phyloP scores from a whole-genome alignment of 2,888 invertebrate species.

The Capitulum mitella region DNA sequence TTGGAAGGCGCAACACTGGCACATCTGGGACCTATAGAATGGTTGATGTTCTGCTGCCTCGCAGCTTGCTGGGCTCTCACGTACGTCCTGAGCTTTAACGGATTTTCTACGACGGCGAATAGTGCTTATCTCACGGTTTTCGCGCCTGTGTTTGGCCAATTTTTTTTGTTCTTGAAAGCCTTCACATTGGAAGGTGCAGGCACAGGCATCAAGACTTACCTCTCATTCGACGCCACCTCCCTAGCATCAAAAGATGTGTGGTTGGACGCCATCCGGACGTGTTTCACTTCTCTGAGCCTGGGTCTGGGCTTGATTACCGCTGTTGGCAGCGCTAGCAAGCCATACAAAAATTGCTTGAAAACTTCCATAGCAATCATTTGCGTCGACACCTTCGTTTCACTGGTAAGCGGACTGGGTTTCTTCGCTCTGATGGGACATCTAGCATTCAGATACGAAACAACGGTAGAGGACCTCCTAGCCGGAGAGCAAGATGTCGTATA shows the following conservation, averaged over 20 bases:
- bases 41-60: not conserved
- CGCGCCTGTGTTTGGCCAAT: not conserved
- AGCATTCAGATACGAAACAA: not conserved
- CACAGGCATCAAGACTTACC: not conserved
- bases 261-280: not conserved
- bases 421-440: not conserved
- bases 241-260: not conserved
- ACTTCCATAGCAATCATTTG: not conserved
- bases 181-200: not conserved
- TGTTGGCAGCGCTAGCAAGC: not conserved
- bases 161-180: not conserved
- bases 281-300: not conserved
- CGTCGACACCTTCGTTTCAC: not conserved
- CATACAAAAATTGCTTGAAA: conserved; percentile 1
- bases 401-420: not conserved
- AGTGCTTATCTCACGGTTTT: not conserved
- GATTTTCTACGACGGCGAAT: not conserved
- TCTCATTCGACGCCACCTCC: not conserved
- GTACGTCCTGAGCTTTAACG: not conserved
- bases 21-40: not conserved
- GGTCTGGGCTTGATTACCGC: not conserved
- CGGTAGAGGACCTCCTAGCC: not conserved
- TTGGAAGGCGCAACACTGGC: not conserved
- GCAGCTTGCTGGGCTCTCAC: not conserved
- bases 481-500: not conserved